phyloP scores from a whole-genome alignment of 1,140 invertebrate species.

The Andrena cerasifolii region DNA sequence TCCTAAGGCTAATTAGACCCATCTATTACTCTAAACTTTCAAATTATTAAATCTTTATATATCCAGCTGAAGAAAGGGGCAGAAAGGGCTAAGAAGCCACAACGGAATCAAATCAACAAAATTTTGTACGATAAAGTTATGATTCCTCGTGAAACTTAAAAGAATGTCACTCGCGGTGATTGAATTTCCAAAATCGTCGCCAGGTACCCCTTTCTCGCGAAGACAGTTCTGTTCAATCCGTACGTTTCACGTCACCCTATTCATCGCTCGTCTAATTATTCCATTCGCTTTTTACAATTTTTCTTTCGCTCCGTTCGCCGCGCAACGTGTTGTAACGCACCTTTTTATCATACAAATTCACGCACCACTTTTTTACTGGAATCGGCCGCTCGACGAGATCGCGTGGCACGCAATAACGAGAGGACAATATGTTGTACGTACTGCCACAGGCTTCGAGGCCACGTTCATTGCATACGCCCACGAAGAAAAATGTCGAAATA shows the following conservation, averaged over 20 bases:
- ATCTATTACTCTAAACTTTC: no score
- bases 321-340: slow-evolving; percentile 1
- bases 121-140: no score
- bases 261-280: background rate
- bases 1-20: no score
- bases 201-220: background rate
- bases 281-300: slow-evolving; percentile 1
- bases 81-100: no score
- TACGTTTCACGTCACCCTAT: background rate
- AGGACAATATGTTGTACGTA: slow-evolving; percentile 36
- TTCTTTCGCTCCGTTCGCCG: background rate
- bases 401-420: slow-evolving; percentile 17
- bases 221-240: background rate
- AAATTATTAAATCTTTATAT: no score
- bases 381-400: slow-evolving; percentile 15
- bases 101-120: no score
- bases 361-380: slow-evolving; percentile 32
- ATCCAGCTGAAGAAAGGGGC: no score
- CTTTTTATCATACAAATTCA: slow-evolving; percentile 40
- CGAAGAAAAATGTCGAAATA: slow-evolving; percentile 39
- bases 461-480: slow-evolving; percentile 31
- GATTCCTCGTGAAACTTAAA: no score
- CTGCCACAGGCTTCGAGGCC: slow-evolving; percentile 39
- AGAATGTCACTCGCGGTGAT: background rate
- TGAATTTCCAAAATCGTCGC: background rate